Evolutionary conservation across 2,113 vertebrate species (phyloP).

Genomic region (Dipodomys merriami): DNA sequence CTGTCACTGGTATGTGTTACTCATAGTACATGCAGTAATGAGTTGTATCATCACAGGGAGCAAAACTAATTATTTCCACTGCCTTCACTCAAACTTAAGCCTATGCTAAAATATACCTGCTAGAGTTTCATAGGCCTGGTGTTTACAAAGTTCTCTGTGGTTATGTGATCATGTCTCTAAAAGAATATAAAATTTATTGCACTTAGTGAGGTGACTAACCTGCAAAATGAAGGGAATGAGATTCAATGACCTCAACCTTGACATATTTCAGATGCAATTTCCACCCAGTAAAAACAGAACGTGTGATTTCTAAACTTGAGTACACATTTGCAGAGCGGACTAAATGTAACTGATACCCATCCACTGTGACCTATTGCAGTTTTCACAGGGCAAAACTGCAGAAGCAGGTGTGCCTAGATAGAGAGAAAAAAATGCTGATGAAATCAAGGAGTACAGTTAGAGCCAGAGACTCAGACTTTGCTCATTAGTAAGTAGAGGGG

Average conservation of each 20-base stretch:
- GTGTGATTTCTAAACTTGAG: slow-evolving; percentile 23
- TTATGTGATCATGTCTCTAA: slow-evolving; percentile 61
- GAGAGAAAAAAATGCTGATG: neutral
- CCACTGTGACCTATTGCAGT: neutral
- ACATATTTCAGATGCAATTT: slow-evolving; percentile 50
- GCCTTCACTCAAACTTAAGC: neutral
- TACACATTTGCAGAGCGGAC: neutral
- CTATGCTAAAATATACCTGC: slow-evolving; percentile 33
- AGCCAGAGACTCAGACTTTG: neutral
- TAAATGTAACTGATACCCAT: neutral
- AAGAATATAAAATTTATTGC: slow-evolving; percentile 29
- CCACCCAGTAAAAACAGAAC: slow-evolving; percentile 24
- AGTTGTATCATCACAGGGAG: neutral
- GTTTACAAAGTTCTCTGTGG: slow-evolving; percentile 52
- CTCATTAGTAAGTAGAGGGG: neutral
- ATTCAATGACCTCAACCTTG: neutral
- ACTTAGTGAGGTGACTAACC: slow-evolving; percentile 8
- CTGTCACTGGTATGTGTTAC: neutral
- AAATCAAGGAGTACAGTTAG: neutral
- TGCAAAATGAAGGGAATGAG: slow-evolving; percentile 37
- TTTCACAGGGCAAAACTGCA: neutral
- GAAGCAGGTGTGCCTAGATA: neutral
- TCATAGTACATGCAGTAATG: slow-evolving; percentile 27
- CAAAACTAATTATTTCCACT: slow-evolving; percentile 44
- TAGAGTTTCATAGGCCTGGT: neutral